Base-by-base conservation (phyloP, 2,797 vertebrate species). In the Peromyscus attwateri region DNA sequence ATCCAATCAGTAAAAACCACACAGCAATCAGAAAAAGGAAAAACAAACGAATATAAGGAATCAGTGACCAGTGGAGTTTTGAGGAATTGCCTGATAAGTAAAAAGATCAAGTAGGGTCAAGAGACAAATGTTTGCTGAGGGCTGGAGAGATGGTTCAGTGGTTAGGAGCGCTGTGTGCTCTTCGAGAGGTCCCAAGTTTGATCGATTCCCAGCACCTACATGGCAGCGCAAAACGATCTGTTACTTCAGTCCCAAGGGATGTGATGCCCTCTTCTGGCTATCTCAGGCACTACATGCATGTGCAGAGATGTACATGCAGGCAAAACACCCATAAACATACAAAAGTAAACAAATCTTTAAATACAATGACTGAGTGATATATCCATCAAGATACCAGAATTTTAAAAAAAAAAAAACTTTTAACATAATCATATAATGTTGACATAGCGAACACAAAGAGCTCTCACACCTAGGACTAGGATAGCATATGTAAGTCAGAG, bases 1-100 rank as follows among this genome's bases (percentile, higher is more conserved):
- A 52, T 87, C 34, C 21, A 95, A 68, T 64, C 73, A n/a, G 23
- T 31, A 79, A 96, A 97, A 97, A 87, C 8, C 49, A 76, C 57
- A 79, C 4, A 43, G 17, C 52, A 52, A 80, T 92, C 60, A 89
- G 19, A 92, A 73, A 87, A 31, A 71, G 34, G 29, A 19, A 93
- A 93, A 81, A 71, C 8, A 80, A 76, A n/a, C 13, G 40, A 55
- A 66, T 62, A 76, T 21, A 76, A 85, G 66, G 3, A 87, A 55
- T 87, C 37, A 75, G 55, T 75, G 73, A 43, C 21, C 23, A 49
- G 29, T 76, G 66, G 52, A 75, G 37, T 75, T 89, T 75, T 49
- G 57, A 93, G 77, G 49, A 12, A 84, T 60, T 76, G 37, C 3
- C 14, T 87, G 57, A 49, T 37, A 66, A 73, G 29, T n/a, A 91